Conservation (phyloP, 2,113 vertebrate genomes). For the Urocitellus parryii region DNA sequence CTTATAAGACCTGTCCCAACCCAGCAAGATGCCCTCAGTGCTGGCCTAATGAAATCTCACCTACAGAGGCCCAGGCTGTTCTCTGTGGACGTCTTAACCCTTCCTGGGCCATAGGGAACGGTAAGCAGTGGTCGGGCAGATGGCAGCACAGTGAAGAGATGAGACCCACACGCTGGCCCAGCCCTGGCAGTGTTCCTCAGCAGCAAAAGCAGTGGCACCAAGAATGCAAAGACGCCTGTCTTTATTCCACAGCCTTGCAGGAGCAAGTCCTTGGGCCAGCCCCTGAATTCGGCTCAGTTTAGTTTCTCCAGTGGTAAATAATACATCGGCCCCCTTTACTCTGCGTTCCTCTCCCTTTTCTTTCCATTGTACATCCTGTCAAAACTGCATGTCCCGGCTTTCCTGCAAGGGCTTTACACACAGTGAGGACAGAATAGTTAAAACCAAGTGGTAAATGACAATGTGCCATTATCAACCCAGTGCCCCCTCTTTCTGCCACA, state of each 20-base stretch:
- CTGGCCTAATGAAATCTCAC: constrained; percentile 36
- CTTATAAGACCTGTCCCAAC: constrained; percentile 35
- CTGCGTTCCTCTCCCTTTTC: constrained; percentile 25
- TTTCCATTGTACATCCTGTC: constrained; percentile 29
- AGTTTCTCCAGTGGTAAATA: constrained; percentile 61
- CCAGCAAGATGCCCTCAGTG: neutral
- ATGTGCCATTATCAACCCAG: neutral
- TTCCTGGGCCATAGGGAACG: neutral
- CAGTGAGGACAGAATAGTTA: neutral
- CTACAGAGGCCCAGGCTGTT: neutral
- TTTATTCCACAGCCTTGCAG: neutral
- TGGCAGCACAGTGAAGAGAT: neutral
- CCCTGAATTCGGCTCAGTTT: constrained; percentile 9
- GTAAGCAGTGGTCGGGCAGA: neutral
- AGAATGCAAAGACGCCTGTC: constrained; percentile 51
- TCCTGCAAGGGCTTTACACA: constrained; percentile 50
- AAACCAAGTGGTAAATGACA: constrained; percentile 13
- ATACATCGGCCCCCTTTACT: constrained; percentile 36
- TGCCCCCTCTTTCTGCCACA: neutral
- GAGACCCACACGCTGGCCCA: neutral
- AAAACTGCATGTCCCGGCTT: neutral
- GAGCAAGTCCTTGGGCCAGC: neutral
- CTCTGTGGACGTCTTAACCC: neutral
- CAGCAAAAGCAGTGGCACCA: neutral
- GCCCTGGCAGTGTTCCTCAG: neutral